These are phyloP conservation scores for Sarcophaga rosellei DNA, from an alignment of 2,888 invertebrate genomes.

Conservation along the genomic window DNA sequence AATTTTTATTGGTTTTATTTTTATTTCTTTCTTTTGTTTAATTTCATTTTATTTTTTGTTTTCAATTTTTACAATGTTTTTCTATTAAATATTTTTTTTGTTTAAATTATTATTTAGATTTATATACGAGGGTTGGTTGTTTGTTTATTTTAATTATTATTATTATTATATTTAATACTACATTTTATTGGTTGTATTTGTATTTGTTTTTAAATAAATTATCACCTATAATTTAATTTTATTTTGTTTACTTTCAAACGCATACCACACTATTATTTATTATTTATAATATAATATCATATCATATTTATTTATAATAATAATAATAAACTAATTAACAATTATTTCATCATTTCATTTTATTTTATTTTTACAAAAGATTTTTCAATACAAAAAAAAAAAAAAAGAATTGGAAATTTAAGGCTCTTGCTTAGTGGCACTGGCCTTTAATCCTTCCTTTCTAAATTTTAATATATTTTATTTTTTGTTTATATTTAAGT, in stretches of 20 bases:
- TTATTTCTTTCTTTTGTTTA: slow-evolving; percentile 38
- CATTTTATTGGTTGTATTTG: slow-evolving; percentile 19
- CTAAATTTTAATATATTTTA: neutral
- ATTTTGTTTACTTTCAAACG: slow-evolving; percentile 29
- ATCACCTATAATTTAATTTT: slow-evolving; percentile 48
- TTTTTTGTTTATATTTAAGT: slow-evolving; percentile 16
- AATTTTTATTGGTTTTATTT: slow-evolving; percentile 63
- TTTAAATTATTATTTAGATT: slow-evolving; percentile 4
- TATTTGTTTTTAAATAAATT: slow-evolving; percentile 49
- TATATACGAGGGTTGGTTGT: slow-evolving; percentile 24
- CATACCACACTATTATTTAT: neutral
- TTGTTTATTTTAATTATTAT: slow-evolving; percentile 11
- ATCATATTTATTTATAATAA: neutral
- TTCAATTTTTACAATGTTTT: slow-evolving; percentile 52
- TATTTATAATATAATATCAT: neutral
- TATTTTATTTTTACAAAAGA: neutral
- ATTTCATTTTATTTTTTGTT: slow-evolving; percentile 51
- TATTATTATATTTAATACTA: slow-evolving; percentile 53
- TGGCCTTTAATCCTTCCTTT: too few relatives aligned
- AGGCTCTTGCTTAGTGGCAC: too few relatives aligned
- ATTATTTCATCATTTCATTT: slow-evolving; percentile 25
- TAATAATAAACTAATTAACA: slow-evolving; percentile 64
- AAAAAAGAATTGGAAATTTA: slow-evolving; percentile 1
- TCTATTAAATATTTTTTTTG: slow-evolving; percentile 40
- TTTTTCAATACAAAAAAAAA: slow-evolving; percentile 32